Evolutionary conservation across 1,140 invertebrate species (phyloP).

Genomic region (Drosophila albomicans): DNA sequence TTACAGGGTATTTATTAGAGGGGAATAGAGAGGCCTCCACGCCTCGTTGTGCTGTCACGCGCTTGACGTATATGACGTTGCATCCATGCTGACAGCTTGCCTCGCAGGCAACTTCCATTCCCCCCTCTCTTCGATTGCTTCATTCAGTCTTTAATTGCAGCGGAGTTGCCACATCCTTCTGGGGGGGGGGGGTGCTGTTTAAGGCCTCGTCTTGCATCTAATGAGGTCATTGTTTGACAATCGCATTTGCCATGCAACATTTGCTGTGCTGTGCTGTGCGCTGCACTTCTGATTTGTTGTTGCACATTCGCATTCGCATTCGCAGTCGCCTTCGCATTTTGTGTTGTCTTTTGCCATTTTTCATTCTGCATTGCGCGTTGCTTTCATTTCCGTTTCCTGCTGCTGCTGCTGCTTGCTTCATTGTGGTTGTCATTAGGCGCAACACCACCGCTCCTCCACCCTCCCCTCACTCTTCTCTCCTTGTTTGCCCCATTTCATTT

Average conservation of each 20-base stretch:
- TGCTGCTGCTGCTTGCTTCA: conserved; percentile 25
- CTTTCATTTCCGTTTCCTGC: conserved; percentile 60
- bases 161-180: conserved; percentile 49
- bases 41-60: conserved; percentile 21
- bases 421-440: conserved; percentile 74
- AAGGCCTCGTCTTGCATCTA: conserved; percentile 48
- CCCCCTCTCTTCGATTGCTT: neutral
- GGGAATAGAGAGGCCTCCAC: neutral
- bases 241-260: conserved; percentile 79
- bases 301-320: conserved; percentile 20
- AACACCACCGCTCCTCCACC: neutral
- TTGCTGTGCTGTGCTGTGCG: conserved; percentile 49
- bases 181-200: conserved; percentile 22
- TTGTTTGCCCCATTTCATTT: conserved; percentile 70
- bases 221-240: conserved; percentile 84
- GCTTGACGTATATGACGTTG: conserved; percentile 77
- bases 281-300: conserved; percentile 46
- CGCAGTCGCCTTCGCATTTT: conserved; percentile 49
- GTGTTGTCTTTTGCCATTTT: conserved; percentile 56
- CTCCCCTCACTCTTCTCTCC: neutral
- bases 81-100: conserved; percentile 73
- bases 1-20: conserved; percentile 54
- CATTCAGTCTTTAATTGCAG: conserved; percentile 60
- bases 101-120: conserved; percentile 9
- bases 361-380: conserved; percentile 54